Evolutionary conservation across 2,888 invertebrate genomes (phyloP).

Genomic region (Lasioglossum figueresi): DNA sequence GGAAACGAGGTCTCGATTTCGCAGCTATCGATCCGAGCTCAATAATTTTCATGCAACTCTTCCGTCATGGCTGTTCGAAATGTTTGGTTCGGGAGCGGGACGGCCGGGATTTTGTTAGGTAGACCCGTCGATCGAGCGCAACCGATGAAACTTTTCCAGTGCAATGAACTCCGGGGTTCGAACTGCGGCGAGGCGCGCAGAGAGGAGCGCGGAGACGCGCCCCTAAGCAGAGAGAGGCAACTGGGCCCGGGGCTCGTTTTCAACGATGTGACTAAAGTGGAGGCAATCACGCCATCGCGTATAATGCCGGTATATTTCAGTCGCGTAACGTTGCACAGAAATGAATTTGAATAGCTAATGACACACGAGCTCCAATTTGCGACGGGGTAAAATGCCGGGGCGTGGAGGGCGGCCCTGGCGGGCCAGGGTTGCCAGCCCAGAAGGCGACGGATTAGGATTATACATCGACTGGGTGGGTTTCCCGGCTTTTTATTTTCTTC

Average conservation of each 20-base stretch:
- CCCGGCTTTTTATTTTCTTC: slow-evolving; percentile 11
- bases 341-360: slow-evolving; percentile 68
- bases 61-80: not conserved
- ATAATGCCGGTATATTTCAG: slow-evolving; percentile 54
- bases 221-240: slow-evolving; percentile 33
- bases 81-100: slow-evolving; percentile 10
- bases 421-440: not conserved
- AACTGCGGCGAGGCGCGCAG: slow-evolving; percentile 10
- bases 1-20: slow-evolving; percentile 12
- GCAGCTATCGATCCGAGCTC: slow-evolving; percentile 14
- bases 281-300: slow-evolving; percentile 58
- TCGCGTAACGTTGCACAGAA: slow-evolving; percentile 44
- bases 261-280: slow-evolving; percentile 56
- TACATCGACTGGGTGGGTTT: slow-evolving; percentile 21
- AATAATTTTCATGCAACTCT: slow-evolving; percentile 45
- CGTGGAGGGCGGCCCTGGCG: slow-evolving; percentile 13
- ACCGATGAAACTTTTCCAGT: slow-evolving; percentile 60
- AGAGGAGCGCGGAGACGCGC: slow-evolving; percentile 36
- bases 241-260: slow-evolving; percentile 41
- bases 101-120: slow-evolving; percentile 26
- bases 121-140: slow-evolving; percentile 46
- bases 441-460: slow-evolving; percentile 40
- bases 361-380: slow-evolving; percentile 48
- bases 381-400: slow-evolving; percentile 32
- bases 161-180: slow-evolving; percentile 61